phyloP scores from a whole-genome alignment of 2,113 vertebrate species.

The Petroica traversi region DNA sequence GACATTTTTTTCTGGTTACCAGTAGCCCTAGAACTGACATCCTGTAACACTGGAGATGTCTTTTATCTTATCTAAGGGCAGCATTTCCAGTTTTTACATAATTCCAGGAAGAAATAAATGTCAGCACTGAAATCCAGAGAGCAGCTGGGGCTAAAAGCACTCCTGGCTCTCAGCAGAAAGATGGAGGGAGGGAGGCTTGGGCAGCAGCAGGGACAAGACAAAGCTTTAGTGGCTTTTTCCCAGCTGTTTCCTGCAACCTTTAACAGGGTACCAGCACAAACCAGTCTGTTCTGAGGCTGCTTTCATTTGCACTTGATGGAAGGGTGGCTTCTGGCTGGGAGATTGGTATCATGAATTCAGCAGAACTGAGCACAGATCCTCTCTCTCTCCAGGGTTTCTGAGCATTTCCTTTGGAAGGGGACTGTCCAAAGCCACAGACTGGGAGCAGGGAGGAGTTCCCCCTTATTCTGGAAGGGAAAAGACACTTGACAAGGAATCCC shows the following conservation, averaged over 20 bases:
- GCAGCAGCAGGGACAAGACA: not conserved
- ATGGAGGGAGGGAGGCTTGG: not conserved
- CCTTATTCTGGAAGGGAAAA: not conserved
- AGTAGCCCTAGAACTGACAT: not conserved
- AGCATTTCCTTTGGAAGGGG: not conserved
- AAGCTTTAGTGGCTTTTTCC: not conserved
- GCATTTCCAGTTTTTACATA: not conserved
- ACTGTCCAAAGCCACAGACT: not conserved
- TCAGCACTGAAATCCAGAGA: not conserved
- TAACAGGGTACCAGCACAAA: not conserved
- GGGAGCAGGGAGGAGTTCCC: not conserved
- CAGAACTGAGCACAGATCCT: not conserved
- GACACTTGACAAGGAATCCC: not conserved
- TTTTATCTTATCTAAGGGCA: not conserved
- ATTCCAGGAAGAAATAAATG: not conserved
- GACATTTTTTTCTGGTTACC: not conserved
- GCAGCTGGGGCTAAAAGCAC: not conserved
- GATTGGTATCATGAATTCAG: fast-evolving
- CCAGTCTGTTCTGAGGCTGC: not conserved
- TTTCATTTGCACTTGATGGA: not conserved
- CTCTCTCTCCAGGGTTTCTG: not conserved
- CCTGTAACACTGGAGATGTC: not conserved
- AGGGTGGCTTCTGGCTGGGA: not conserved
- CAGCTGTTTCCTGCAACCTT: not conserved
- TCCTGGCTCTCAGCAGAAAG: not conserved